Evolutionary conservation across 2,888 invertebrate genomes (phyloP).

Genomic region (Trichogramma dendrolimi): DNA sequence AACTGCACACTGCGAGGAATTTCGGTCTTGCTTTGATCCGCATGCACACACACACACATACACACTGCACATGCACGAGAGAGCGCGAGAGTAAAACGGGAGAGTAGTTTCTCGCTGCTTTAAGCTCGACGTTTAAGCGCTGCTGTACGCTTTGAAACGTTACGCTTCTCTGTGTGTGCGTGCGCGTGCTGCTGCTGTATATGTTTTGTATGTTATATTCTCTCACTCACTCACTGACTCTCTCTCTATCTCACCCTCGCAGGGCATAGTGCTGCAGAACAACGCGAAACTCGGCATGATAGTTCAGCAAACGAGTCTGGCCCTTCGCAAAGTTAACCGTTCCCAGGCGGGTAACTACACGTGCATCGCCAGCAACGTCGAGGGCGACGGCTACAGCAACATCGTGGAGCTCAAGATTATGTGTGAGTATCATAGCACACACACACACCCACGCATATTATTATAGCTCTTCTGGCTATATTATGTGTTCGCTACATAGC

Average conservation of each 20-base stretch:
- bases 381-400: conserved; percentile 83
- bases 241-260: conserved; percentile 35
- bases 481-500: too few relatives aligned
- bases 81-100: too few relatives aligned
- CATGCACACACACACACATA: too few relatives aligned
- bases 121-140: too few relatives aligned
- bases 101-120: too few relatives aligned
- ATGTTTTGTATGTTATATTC: not conserved
- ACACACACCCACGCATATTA: not conserved
- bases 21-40: too few relatives aligned
- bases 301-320: conserved; percentile 77
- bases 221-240: not conserved
- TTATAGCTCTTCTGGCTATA: not conserved
- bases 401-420: conserved; percentile 79
- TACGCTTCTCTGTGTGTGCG: not conserved
- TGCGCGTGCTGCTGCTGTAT: too few relatives aligned
- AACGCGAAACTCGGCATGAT: conserved; percentile 84
- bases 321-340: conserved; percentile 74
- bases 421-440: conserved; percentile 66
- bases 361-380: conserved; percentile 86
- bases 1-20: too few relatives aligned
- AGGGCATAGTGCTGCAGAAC: conserved; percentile 82
- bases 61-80: too few relatives aligned
- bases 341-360: conserved; percentile 83
- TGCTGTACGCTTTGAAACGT: not conserved